Conservation (phyloP, 2,888 invertebrate genomes). For the Oxycera nigricornis region DNA sequence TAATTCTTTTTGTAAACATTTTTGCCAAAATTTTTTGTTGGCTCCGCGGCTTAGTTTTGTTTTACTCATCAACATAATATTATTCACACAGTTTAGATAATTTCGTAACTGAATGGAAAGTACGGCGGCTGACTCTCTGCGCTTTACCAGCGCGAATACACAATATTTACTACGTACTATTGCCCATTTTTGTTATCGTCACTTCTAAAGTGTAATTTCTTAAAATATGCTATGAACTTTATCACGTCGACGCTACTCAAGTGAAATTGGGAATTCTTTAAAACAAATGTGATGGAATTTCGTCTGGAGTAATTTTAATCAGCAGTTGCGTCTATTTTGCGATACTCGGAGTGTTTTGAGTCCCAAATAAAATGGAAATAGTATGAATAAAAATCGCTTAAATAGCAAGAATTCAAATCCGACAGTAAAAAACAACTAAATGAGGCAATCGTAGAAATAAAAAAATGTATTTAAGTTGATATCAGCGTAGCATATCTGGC, state of each 20-base stretch:
- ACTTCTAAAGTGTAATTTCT: neutral
- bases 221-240: neutral
- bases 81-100: neutral
- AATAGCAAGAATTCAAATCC: neutral
- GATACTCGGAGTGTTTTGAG: neutral
- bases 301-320: too few species aligned
- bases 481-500: constrained; percentile 3
- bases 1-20: neutral
- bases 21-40: neutral
- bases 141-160: neutral
- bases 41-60: neutral
- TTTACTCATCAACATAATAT: neutral
- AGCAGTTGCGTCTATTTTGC: too few species aligned
- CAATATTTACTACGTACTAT: neutral
- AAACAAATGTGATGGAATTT: neutral
- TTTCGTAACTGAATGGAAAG: neutral
- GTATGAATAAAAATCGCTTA: neutral
- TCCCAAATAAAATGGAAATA: neutral
- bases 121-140: neutral
- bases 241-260: neutral
- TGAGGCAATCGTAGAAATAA: neutral
- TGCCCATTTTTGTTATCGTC: neutral
- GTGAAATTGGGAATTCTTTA: neutral
- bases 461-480: neutral
- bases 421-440: neutral